Base-by-base conservation (phyloP, 92 coral and sea anemone genomes). In the Parazoanthus darwini region DNA sequence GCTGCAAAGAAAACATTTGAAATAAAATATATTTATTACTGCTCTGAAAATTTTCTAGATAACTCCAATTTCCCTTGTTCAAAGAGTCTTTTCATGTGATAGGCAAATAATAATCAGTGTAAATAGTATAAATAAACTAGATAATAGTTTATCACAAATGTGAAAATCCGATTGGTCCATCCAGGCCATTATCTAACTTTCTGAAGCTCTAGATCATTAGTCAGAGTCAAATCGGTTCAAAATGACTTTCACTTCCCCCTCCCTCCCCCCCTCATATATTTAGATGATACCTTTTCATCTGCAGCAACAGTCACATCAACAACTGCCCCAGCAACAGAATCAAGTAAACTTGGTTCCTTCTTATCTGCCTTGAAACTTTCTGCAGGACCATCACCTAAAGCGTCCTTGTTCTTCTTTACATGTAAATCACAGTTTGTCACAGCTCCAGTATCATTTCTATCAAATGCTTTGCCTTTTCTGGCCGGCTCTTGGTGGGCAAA, bases 261-360 rank as follows among this genome's bases (percentile, higher is more conserved):
- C 51, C 51, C 51, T 29, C 33, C 33, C 33, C 33, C 33, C 0
- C 33, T 29, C 33, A 29, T 29, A 0, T 2, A 11, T 54, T 18
- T 25, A 54, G 3, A 54, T 29, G 4, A 26, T 87, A 95, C 98
- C 98, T 95, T 93, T 77, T 95, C 99, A 88, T 95, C 93, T 26
- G 96, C 94, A 51, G 98, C 99, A 9, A 96, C 93, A 54, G 99
- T 94, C 29, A 95, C 91, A 91, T 96, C 99, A 58, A 76, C 82
- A 48, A 65, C 72, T 58, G 82, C 83, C 39, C 75, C 76, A 14
- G 76, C 77, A 23, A 76, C 77, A 6, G 73, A 74, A 77, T 86
- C 82, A 86, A 76, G 82, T 46, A 86, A 79, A 87, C 83, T 78
- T 1, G 85, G 75, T 50, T 77, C 77, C 42, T 76, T 77, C 67